Evolutionary conservation across 53 echinoderm and acorn worm genomes (phyloP), one percentile per base, ranked within the genome.

Genomic region (Zoroaster sp.): DNA sequence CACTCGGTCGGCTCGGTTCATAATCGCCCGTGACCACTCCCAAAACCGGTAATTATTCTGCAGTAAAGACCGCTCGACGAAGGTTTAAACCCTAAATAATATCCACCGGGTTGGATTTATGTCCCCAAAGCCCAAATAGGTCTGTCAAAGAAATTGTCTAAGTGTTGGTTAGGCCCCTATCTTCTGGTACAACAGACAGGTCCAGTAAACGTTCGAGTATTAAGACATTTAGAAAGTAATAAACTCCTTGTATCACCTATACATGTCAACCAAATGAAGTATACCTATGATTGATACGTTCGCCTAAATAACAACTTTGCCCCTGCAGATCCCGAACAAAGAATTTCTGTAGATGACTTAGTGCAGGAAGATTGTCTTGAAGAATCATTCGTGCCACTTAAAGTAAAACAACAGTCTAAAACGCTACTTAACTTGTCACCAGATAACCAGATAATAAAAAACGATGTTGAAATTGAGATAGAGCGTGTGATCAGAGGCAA

Each of bases 401-500:
- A 63, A 18, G 63, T 63, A 14, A 63, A 63, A 63, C 15, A 63
- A 63, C 15, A 63, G 49, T 47, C 8, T 4, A 4, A 43, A 8
- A 4, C 8, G 17, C 9, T 5, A 45, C 43, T 28, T 4, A 25
- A 23, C 17, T 4, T 15, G 39, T 38, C 11, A 72, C 17, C 8
- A 75, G 3, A 46, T 75, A 9, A 44, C 75, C 11, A 46, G 46
- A 45, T 28, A 44, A 9, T 46, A 28, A 23, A 43, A 20, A 46
- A 43, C 23, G 40, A 75, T 3, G 4, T 44, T 5, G 44, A 45
- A 0, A 45, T 34, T n/a, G 46, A 69, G 34, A 37, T 86, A 12
- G 86, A 86, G 43, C 70, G 4, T 20, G 72, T 86, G 3, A 14
- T 86, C 17, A 30, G 51, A n/a, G 83, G 86, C 47, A 71, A 86